Base-by-base conservation (phyloP, 2,797 vertebrate species). In the Sebastes kiyomatsui region DNA sequence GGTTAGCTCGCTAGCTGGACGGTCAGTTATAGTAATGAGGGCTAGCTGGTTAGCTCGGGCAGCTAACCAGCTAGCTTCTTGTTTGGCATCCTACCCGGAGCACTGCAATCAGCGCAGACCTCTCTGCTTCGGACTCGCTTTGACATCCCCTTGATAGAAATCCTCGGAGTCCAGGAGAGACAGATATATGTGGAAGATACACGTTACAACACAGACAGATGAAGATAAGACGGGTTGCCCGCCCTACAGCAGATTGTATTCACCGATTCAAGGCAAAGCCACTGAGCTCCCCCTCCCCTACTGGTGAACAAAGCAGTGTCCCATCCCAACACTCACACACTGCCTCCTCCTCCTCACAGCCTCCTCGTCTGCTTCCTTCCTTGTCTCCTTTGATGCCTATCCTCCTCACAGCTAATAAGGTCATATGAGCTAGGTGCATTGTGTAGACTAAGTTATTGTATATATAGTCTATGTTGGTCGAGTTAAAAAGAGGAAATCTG, bases 61-160 rank as follows among this genome's bases (percentile, higher is more conserved):
- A 46, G 94, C 94, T 94, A 91, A 77, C 94, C 91, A 8, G 90
- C 87, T 94, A 93, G 87, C 88, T 79, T 49, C 88, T 79, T 49
- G 72, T 73, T 77, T 87, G 92, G 78, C 90, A 85, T 91, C 97
- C 76, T 95, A 99, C 98, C 98, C 87, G 94, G 95, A 72, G 97
- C 96, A 89, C 97, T 98, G 96, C 98, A 99, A 90, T 99, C 98
- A 23, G 98, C 98, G 96, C 98, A 99, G 89, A 99, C 95, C 85
- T 99, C 98, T 93, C 97, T 96, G 95, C 96, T 98, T 94, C 97
- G 96, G 77, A 98, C 95, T 86, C 97, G 96, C 95, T 97, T 99
- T 92, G 98, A 98, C 98, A 99, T 96, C 91, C 90, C 42, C 93
- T 90, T 35, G 60, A 49, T 14, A 27, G 67, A 88, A 91, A 78